Conservation (phyloP, 2,888 invertebrate genomes). For the Leptothorax acervorum region DNA sequence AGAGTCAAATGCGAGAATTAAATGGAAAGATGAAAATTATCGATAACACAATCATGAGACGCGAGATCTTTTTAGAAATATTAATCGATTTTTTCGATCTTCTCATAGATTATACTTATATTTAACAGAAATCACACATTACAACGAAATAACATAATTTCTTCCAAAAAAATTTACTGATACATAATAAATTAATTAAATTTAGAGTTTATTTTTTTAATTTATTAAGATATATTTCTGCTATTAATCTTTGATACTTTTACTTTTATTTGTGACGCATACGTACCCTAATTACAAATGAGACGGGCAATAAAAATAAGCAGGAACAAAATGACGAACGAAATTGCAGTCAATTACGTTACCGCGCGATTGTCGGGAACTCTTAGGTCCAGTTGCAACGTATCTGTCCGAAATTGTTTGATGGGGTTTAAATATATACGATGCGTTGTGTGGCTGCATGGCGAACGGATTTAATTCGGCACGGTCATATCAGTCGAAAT, state of each 20-base stretch:
- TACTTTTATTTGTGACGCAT: not conserved
- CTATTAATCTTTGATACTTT: conserved; percentile 6
- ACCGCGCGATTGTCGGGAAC: conserved; percentile 50
- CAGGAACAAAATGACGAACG: not conserved
- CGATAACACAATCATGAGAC: not conserved
- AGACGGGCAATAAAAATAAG: not conserved
- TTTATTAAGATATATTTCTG: not conserved
- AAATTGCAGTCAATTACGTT: conserved; percentile 38
- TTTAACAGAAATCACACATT: not conserved
- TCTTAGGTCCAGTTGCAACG: conserved; percentile 62
- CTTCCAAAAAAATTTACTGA: not conserved
- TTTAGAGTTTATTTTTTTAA: not conserved
- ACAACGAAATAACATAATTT: not conserved
- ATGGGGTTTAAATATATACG: conserved; percentile 42
- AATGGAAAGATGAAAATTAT: conserved; percentile 18
- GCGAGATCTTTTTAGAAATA: not conserved
- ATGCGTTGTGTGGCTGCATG: not conserved
- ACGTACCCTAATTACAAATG: not conserved
- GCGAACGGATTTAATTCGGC: conserved; percentile 21
- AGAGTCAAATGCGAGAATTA: not conserved
- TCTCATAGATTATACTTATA: not conserved
- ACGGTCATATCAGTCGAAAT: conserved; percentile 17
- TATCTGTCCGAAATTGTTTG: conserved; percentile 59
- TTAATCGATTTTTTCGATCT: not conserved
- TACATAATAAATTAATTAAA: not conserved